Evolutionary conservation across 2,888 invertebrate genomes (phyloP).

Genomic region (Mesorhabditis sp.): DNA sequence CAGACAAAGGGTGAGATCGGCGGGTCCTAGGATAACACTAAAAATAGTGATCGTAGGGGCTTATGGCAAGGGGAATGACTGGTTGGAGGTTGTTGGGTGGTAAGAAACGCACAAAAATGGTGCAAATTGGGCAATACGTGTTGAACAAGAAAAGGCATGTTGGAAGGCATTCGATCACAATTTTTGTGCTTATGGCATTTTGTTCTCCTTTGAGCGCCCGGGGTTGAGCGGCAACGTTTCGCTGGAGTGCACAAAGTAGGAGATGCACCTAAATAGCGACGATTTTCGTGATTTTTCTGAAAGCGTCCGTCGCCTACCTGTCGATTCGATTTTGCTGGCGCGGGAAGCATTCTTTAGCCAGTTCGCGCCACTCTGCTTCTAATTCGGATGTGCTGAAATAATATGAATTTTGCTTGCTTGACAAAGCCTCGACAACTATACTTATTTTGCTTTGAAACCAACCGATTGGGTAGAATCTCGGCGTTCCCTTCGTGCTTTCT

Average conservation of each 20-base stretch:
- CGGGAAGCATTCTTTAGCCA: conserved; percentile 5
- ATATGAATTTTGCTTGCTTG: too few species aligned
- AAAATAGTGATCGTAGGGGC: too few species aligned
- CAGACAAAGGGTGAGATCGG: too few species aligned
- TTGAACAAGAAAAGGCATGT: too few species aligned
- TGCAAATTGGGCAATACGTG: too few species aligned
- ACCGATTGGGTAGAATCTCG: neutral
- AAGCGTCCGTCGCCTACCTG: neutral
- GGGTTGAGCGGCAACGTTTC: neutral
- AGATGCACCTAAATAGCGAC: neutral
- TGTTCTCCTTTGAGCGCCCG: neutral
- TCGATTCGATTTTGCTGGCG: conserved; percentile 3
- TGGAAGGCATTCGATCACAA: too few species aligned
- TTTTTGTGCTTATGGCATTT: too few species aligned
- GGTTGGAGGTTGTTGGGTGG: too few species aligned
- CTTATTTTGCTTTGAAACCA: neutral
- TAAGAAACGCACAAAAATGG: too few species aligned
- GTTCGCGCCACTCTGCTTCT: neutral
- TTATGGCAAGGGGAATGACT: too few species aligned
- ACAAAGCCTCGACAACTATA: neutral
- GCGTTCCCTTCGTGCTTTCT: conserved; percentile 1
- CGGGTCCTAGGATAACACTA: too few species aligned
- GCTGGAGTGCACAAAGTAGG: conserved; percentile 3
- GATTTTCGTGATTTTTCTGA: neutral
- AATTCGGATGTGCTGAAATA: neutral